Percentiles rank a stretch among this genome's conserved stretches.
phyloP scores from a whole-genome alignment of 2,888 invertebrate genomes.

The Oasisia sp. region DNA sequence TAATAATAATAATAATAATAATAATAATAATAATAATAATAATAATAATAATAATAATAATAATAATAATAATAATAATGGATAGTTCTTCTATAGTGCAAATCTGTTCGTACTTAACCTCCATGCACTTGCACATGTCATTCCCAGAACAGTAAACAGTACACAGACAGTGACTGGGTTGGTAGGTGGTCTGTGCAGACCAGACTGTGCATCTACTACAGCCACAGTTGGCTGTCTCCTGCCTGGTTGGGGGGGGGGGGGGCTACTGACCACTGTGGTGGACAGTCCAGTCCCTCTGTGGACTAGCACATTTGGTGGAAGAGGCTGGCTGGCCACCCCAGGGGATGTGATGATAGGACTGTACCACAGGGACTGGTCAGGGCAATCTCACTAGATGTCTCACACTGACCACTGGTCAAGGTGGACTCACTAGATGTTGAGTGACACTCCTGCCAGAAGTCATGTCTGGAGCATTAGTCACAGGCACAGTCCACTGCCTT shows the following conservation, averaged over 20 bases:
- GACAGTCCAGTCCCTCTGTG: neutral
- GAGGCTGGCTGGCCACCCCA: neutral
- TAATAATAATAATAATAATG: too few relatives aligned
- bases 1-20: too few relatives aligned
- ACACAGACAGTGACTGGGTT: neutral
- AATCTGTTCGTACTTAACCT: too few relatives aligned
- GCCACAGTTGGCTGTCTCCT: neutral
- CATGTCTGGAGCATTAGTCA: neutral
- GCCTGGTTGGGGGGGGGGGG: neutral
- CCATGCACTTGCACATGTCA: too few relatives aligned
- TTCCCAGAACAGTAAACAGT: too few relatives aligned
- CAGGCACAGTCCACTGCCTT: neutral
- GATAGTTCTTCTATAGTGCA: too few relatives aligned
- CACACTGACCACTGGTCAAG: neutral
- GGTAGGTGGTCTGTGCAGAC: neutral
- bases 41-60: too few relatives aligned
- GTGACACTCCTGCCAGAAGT: neutral
- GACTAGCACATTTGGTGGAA: neutral
- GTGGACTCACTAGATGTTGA: neutral
- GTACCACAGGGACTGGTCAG: neutral
- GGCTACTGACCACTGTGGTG: neutral
- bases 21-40: too few relatives aligned
- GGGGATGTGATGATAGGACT: neutral
- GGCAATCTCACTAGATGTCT: neutral
- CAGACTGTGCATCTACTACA: too few relatives aligned